Percentiles rank a stretch among this genome's conserved stretches.
phyloP scores from a whole-genome alignment of 1,140 invertebrate genomes.

The Heliothis subflexa region DNA sequence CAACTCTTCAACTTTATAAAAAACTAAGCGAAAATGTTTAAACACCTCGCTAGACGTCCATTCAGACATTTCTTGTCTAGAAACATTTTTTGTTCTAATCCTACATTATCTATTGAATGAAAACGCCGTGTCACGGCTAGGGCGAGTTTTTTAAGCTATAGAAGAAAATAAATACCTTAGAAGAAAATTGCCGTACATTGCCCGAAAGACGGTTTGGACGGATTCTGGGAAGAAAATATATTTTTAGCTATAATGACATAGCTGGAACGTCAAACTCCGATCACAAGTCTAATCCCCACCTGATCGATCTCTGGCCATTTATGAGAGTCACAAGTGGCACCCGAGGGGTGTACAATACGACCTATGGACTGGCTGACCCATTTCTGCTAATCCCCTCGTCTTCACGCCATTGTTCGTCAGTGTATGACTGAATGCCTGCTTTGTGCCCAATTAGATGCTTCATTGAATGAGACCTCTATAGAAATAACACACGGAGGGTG shows the following conservation, averaged over 20 bases:
- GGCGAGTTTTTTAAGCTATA: no score
- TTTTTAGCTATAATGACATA: neutral
- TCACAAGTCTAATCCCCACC: neutral
- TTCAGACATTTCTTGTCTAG: slow-evolving; percentile 11
- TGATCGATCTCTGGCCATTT: neutral
- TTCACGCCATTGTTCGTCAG: slow-evolving; percentile 27
- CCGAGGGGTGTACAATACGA: slow-evolving; percentile 7
- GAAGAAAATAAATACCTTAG: no score
- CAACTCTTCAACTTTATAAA: neutral
- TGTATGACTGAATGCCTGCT: slow-evolving; percentile 18
- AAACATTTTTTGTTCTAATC: neutral
- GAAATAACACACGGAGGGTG: slow-evolving; percentile 21
- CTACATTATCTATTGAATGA: neutral
- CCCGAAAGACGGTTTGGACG: neutral
- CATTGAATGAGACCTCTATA: neutral
- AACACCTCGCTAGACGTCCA: neutral
- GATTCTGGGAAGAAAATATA: neutral
- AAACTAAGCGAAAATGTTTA: neutral
- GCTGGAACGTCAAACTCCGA: neutral
- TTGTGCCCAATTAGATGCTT: slow-evolving; percentile 24
- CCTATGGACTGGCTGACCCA: slow-evolving; percentile 23
- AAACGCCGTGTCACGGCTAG: neutral
- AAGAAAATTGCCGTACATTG: neutral
- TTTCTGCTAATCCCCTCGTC: slow-evolving; percentile 30
- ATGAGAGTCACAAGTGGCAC: slow-evolving; percentile 10